These are phyloP conservation scores for Caenorhabditis angaria DNA, from an alignment of 2,888 invertebrate genomes.

Conservation along the genomic window DNA sequence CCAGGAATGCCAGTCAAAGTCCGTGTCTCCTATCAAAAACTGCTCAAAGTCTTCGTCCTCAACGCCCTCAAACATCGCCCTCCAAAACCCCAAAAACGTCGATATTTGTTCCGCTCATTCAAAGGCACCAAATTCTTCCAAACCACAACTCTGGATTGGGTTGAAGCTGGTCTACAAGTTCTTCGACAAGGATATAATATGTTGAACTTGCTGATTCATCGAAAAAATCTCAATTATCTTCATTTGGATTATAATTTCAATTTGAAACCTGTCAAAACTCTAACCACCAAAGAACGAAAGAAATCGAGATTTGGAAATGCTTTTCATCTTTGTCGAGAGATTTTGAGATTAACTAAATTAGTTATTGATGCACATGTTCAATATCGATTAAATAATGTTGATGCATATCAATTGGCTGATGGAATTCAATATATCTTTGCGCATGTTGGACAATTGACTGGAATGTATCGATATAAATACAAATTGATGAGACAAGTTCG, in stretches of 20 bases:
- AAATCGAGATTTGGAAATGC: conserved; percentile 85
- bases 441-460: conserved; percentile 97
- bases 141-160: conserved; percentile 99
- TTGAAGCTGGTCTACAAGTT: conserved; percentile 92
- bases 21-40: conserved; percentile 96
- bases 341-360: conserved; percentile 94
- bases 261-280: conserved; percentile 96
- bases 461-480: conserved; percentile 87
- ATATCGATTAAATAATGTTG: conserved; percentile 94
- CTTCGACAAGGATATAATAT: conserved; percentile 99
- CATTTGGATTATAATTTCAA: conserved; percentile 99
- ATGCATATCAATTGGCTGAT: conserved; percentile 95
- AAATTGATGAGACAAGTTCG: conserved; percentile 75
- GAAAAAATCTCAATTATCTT: conserved; percentile 98
- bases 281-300: conserved; percentile 98
- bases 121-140: conserved; percentile 99
- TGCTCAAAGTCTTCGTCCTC: conserved; percentile 95
- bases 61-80: conserved; percentile 96
- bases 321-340: conserved; percentile 98
- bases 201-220: conserved; percentile 96
- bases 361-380: conserved; percentile 99
- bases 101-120: conserved; percentile 97
- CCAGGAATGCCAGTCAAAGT: conserved; percentile 87
- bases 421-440: conserved; percentile 99
- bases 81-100: conserved; percentile 97